A percentile compares a stretch with the other conserved stretches of the same genome.
Conservation (phyloP, 2,797 vertebrate species). For the Anniella stebbinsi region DNA sequence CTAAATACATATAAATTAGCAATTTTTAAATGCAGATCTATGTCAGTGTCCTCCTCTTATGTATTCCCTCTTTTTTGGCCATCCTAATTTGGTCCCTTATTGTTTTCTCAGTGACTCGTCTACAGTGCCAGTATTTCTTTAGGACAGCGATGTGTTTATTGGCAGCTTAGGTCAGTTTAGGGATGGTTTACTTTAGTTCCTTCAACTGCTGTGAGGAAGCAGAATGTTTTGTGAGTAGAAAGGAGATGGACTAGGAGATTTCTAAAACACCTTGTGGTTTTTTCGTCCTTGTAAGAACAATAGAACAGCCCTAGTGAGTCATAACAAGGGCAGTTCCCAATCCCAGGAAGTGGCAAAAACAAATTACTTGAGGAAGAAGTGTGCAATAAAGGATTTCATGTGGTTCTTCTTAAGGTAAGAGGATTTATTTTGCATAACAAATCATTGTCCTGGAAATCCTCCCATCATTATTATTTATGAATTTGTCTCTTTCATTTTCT, state of each 20-base stretch:
- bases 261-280: background rate
- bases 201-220: background rate
- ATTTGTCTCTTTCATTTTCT: background rate
- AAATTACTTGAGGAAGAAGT: background rate
- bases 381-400: background rate
- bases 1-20: background rate
- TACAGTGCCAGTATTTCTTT: slow-evolving; percentile 27
- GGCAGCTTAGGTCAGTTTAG: slow-evolving; percentile 4
- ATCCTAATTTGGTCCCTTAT: background rate
- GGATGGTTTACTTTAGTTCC: background rate
- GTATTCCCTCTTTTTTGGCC: background rate
- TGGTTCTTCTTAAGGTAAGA: background rate
- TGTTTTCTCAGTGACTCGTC: slow-evolving; percentile 26
- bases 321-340: background rate
- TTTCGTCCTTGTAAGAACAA: background rate
- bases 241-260: background rate
- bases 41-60: background rate
- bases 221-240: background rate
- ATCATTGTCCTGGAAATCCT: background rate
- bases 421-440: background rate
- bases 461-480: background rate
- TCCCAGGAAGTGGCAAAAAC: background rate
- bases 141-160: slow-evolving; percentile 38
- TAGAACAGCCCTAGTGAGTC: background rate
- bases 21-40: background rate